Percentiles rank a stretch among this genome's conserved stretches.
Evolutionary conservation across 2,113 vertebrate species (phyloP).

Genomic region (Hystrix cristata): DNA sequence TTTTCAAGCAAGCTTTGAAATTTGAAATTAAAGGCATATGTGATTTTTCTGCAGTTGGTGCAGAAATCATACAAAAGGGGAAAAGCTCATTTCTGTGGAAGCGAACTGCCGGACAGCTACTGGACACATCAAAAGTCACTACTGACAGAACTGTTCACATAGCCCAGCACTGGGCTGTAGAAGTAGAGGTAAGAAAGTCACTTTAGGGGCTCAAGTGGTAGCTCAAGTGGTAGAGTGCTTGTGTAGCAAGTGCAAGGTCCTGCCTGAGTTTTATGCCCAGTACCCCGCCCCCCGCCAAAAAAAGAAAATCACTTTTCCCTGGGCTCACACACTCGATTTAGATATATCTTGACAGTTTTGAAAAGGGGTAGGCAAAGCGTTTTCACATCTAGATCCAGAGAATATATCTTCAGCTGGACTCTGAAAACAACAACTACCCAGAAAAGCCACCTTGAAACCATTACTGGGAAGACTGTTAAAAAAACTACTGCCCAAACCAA

Average conservation of each 20-base stretch:
- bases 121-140: background rate
- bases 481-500: background rate
- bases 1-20: constrained; percentile 42
- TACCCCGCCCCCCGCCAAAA: too few relatives aligned
- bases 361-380: background rate
- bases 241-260: too few relatives aligned
- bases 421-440: background rate
- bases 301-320: background rate
- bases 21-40: background rate
- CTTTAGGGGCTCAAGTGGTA: background rate
- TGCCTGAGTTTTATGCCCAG: too few relatives aligned
- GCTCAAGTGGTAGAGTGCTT: too few relatives aligned
- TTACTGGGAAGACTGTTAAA: background rate
- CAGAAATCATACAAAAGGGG: background rate
- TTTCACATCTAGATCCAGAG: background rate
- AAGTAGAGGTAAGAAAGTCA: background rate
- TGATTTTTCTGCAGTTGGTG: background rate
- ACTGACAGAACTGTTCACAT: background rate
- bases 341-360: background rate
- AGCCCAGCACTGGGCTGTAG: background rate
- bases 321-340: background rate
- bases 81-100: background rate
- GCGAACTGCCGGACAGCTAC: background rate
- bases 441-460: background rate
- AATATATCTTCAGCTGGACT: background rate